Evolutionary conservation across 2,113 vertebrate species (phyloP).

Genomic region (Rattus rattus): DNA sequence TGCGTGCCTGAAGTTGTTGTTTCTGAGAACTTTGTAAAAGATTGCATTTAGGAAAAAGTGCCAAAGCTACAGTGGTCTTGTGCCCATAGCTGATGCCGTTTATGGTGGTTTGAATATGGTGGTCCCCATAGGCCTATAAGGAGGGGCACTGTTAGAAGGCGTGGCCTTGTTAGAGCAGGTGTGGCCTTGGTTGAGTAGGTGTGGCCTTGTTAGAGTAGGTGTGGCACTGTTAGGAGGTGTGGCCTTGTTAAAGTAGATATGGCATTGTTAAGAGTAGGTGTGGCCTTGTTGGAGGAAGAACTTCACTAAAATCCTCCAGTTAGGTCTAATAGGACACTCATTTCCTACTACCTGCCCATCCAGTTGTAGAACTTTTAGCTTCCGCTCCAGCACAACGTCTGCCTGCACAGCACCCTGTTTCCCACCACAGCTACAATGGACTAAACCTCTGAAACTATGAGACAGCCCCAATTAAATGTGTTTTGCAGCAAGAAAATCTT

Average conservation of each 20-base stretch:
- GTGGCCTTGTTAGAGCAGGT: background rate
- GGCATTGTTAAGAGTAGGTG: no score
- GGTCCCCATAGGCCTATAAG: background rate
- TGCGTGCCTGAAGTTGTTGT: slow-evolving; percentile 18
- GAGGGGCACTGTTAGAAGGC: background rate
- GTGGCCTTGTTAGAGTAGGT: no score
- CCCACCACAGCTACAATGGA: background rate
- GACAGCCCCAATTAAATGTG: background rate
- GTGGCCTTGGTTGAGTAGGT: no score
- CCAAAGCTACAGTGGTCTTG: background rate
- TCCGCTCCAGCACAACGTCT: background rate
- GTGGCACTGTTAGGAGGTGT: no score
- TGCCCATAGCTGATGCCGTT: background rate
- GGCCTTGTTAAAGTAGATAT: no score
- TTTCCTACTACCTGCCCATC: background rate
- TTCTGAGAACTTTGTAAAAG: background rate
- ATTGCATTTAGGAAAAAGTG: background rate
- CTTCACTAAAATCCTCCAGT: no score
- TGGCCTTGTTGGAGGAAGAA: no score
- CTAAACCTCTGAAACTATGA: background rate
- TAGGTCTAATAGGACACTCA: no score
- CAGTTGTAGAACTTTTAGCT: background rate
- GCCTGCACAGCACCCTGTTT: background rate
- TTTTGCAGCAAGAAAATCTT: background rate
- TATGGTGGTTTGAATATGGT: background rate